These are phyloP conservation scores for Arctocebus calabarensis DNA, from an alignment of 2,797 vertebrate species.

Conservation along the genomic window DNA sequence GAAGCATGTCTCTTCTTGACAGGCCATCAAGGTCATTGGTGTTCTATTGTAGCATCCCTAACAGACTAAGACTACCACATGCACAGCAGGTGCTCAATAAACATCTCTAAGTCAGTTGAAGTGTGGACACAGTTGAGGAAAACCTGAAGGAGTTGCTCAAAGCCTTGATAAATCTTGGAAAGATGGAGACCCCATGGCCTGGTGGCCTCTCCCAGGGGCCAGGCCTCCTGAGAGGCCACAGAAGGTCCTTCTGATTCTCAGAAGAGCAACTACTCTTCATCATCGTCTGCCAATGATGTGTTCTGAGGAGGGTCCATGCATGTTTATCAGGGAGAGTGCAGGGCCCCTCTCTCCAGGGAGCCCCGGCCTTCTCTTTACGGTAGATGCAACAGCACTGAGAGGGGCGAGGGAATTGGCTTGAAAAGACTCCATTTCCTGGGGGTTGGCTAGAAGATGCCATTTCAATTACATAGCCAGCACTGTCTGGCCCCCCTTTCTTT, in stretches of 20 bases:
- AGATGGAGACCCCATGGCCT: too few relatives aligned
- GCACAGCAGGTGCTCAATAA: not conserved
- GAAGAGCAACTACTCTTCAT: not conserved
- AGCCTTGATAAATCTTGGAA: too few relatives aligned
- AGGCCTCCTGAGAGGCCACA: too few relatives aligned
- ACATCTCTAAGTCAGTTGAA: too few relatives aligned
- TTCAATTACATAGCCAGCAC: too few relatives aligned
- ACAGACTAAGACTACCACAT: not conserved
- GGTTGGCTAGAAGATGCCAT: not conserved
- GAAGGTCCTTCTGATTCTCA: not conserved
- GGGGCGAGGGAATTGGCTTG: not conserved
- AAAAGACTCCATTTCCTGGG: not conserved
- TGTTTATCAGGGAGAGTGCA: not conserved
- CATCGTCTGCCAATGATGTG: not conserved
- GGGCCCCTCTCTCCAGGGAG: not conserved
- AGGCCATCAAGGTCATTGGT: too few relatives aligned
- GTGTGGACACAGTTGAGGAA: not conserved
- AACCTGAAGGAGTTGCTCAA: too few relatives aligned
- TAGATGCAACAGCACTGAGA: not conserved
- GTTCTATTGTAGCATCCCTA: not conserved
- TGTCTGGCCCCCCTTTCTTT: not conserved
- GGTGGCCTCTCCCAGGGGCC: not conserved
- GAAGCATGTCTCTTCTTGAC: too few relatives aligned
- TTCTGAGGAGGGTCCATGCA: not conserved
- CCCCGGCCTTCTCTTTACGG: not conserved